These are phyloP conservation scores for Serilophus lunatus DNA, from an alignment of 2,113 vertebrate species.

Conservation along the genomic window DNA sequence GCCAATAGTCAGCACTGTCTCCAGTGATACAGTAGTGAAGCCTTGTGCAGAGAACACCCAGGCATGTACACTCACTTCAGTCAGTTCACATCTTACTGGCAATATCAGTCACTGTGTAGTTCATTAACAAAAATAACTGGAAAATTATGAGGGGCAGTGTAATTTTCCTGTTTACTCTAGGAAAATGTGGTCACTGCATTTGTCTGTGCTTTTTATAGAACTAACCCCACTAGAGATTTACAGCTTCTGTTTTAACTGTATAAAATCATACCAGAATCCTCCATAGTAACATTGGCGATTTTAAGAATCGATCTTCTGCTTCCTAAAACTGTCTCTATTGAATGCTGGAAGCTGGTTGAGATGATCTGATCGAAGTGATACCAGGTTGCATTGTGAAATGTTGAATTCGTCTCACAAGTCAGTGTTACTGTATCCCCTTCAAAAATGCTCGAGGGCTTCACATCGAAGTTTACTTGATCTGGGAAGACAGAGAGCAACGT, in stretches of 20 bases:
- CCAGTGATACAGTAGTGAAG: background rate
- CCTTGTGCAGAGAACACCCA: background rate
- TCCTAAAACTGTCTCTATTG: background rate
- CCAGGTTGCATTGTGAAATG: constrained; percentile 48
- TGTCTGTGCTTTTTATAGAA: background rate
- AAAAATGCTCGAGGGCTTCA: constrained; percentile 51
- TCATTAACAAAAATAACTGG: background rate
- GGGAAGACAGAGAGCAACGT: constrained; percentile 5
- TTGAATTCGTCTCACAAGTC: constrained; percentile 41
- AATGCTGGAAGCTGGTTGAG: background rate
- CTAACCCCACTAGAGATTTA: background rate
- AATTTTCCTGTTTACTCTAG: background rate
- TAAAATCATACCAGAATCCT: constrained; percentile 57
- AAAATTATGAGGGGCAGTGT: background rate
- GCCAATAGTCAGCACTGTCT: background rate
- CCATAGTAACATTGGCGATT: background rate
- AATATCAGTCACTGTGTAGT: background rate
- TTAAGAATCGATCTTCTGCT: background rate
- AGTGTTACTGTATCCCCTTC: constrained; percentile 68
- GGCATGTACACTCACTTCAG: background rate
- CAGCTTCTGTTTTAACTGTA: background rate
- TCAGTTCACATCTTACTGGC: background rate
- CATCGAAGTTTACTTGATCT: constrained; percentile 59
- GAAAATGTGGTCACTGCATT: background rate
- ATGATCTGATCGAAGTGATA: background rate